Conservation (phyloP, 1,140 invertebrate species). For the Teleogryllus occipitalis region DNA sequence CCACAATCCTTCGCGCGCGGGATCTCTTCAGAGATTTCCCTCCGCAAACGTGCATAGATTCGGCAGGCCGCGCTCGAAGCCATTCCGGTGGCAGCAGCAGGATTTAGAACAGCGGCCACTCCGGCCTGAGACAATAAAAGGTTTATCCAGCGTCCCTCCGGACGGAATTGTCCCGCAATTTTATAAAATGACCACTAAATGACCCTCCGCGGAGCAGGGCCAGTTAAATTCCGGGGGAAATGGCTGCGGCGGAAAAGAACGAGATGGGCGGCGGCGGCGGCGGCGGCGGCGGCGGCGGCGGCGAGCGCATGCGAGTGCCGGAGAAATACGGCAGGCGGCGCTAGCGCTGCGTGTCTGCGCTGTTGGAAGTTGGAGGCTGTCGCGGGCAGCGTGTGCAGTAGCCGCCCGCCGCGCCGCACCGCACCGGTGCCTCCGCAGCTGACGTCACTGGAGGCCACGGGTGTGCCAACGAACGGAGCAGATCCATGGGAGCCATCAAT, state of each 20-base stretch:
- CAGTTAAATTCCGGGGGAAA: neutral
- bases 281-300: no score
- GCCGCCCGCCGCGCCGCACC: no score
- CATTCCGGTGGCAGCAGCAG: neutral
- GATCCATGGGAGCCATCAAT: no score
- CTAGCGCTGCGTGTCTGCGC: neutral
- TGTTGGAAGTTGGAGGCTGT: no score
- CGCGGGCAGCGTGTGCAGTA: no score
- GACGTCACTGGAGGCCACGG: no score
- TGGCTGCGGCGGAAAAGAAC: neutral
- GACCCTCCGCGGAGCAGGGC: neutral
- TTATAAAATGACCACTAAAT: neutral
- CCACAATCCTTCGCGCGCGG: no score
- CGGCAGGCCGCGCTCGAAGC: neutral
- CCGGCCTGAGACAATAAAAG: neutral
- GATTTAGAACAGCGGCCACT: neutral
- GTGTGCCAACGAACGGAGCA: no score
- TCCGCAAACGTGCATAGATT: neutral
- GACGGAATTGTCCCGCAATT: slow-evolving; percentile 3
- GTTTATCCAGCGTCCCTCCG: neutral
- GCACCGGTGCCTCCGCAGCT: no score
- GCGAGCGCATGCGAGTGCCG: neutral
- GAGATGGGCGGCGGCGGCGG: neutral
- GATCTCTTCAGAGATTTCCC: no score
- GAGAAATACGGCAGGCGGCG: neutral